phyloP scores from a whole-genome alignment of 92 coral and sea anemone genomes.

The Umimayanthus kanabou region DNA sequence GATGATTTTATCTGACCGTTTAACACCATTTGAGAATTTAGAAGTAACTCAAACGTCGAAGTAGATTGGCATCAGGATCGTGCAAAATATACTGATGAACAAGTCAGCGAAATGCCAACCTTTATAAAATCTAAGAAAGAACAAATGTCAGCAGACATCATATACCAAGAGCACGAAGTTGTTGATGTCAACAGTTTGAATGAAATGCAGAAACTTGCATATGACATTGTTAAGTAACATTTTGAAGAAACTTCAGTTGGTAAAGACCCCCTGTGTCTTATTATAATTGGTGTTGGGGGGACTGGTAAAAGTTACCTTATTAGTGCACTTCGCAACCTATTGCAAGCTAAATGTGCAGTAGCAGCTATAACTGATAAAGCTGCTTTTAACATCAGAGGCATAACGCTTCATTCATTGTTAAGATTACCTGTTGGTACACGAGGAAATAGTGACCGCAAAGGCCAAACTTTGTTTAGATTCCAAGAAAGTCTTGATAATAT shows the following conservation, averaged over 20 bases:
- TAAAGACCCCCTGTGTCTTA: slow-evolving; percentile 52
- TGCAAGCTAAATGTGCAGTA: slow-evolving; percentile 50
- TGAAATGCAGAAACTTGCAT: slow-evolving; percentile 57
- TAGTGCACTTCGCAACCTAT: slow-evolving; percentile 41
- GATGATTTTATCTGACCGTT: slow-evolving; percentile 53
- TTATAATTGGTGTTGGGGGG: slow-evolving; percentile 53
- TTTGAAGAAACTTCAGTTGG: slow-evolving; percentile 39
- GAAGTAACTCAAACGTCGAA: slow-evolving; percentile 26
- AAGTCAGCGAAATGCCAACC: slow-evolving; percentile 55
- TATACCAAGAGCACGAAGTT: slow-evolving; percentile 35
- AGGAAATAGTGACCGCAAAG: slow-evolving; percentile 49
- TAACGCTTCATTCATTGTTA: slow-evolving; percentile 52
- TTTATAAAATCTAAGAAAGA: slow-evolving; percentile 51
- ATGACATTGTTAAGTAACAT: slow-evolving; percentile 50
- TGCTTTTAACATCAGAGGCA: slow-evolving; percentile 52
- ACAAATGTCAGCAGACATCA: slow-evolving; percentile 13
- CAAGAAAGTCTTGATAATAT: slow-evolving; percentile 21
- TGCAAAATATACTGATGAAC: slow-evolving; percentile 43
- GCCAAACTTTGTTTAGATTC: slow-evolving; percentile 45
- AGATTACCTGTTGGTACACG: slow-evolving; percentile 50
- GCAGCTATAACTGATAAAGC: slow-evolving; percentile 39
- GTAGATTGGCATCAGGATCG: slow-evolving; percentile 58
- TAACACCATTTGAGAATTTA: slow-evolving; percentile 47
- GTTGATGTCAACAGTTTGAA: slow-evolving; percentile 52
- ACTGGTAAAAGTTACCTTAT: slow-evolving; percentile 53